Evolutionary conservation across 2,888 invertebrate species (phyloP).

Genomic region (Geophilus truncorum): DNA sequence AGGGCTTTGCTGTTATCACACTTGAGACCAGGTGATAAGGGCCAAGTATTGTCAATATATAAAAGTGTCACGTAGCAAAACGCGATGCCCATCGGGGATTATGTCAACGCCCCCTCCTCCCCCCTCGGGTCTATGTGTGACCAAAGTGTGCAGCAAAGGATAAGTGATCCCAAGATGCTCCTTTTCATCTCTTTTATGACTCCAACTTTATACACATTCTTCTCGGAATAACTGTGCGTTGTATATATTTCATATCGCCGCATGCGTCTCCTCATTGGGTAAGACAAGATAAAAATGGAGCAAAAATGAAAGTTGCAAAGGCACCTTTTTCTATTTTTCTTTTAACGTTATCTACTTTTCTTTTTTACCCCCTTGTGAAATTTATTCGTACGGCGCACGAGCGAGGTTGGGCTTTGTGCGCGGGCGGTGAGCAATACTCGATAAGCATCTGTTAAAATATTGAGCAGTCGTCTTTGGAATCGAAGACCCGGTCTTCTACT

Average conservation of each 20-base stretch:
- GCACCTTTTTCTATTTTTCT: background rate
- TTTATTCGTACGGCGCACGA: background rate
- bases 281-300: background rate
- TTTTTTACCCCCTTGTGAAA: background rate
- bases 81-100: slow-evolving; percentile 5
- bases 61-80: slow-evolving; percentile 23
- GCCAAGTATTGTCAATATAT: slow-evolving; percentile 13
- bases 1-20: slow-evolving; percentile 18
- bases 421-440: background rate
- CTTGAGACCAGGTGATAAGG: slow-evolving; percentile 10
- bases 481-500: background rate
- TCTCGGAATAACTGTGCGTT: background rate
- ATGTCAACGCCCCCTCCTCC: background rate
- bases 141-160: slow-evolving; percentile 2
- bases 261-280: background rate
- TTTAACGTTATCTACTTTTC: background rate
- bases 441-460: slow-evolving; percentile 24
- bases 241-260: background rate
- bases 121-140: background rate
- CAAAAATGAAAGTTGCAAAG: background rate
- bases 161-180: slow-evolving; percentile 12
- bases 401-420: background rate
- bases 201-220: background rate
- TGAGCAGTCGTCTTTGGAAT: background rate
- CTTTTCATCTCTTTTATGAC: slow-evolving; percentile 10